Percentiles rank a stretch among this genome's conserved stretches.
phyloP scores from a whole-genome alignment of 2,113 vertebrate genomes.

The Tupaia tana region DNA sequence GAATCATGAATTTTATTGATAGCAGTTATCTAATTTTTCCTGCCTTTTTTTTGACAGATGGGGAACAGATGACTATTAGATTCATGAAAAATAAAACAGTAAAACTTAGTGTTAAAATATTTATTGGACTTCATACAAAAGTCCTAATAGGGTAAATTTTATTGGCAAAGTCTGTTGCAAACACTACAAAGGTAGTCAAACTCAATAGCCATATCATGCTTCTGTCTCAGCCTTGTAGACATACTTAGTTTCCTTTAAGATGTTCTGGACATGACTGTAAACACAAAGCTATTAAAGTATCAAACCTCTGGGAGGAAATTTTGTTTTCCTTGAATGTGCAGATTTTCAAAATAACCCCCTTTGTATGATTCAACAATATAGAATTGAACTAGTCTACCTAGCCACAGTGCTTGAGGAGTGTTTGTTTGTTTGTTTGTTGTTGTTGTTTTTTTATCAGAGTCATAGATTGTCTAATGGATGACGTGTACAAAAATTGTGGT shows the following conservation, averaged over 20 bases:
- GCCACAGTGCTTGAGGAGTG: background rate
- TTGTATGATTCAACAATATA: background rate
- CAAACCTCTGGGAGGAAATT: background rate
- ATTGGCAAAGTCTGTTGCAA: background rate
- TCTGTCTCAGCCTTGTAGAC: background rate
- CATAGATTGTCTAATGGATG: background rate
- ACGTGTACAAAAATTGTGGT: background rate
- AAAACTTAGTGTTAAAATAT: slow-evolving; percentile 16
- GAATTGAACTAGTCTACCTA: background rate
- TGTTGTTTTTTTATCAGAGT: background rate
- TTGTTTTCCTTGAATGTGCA: background rate
- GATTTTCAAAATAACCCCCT: background rate
- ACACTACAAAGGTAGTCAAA: background rate
- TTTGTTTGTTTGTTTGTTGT: background rate
- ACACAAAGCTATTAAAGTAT: background rate
- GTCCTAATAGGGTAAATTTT: background rate
- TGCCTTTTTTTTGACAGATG: slow-evolving; percentile 47
- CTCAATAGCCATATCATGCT: background rate
- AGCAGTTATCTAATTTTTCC: slow-evolving; percentile 12
- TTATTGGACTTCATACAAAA: slow-evolving; percentile 12
- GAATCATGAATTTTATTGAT: slow-evolving; percentile 36
- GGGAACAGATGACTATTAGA: background rate
- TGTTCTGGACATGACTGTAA: background rate
- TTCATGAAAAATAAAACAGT: slow-evolving; percentile 43
- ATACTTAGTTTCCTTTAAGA: slow-evolving; percentile 3